A percentile compares a stretch with the other conserved stretches of the same genome.
These are phyloP conservation scores for Silurus glanis DNA, from an alignment of 2,113 vertebrate genomes.

Conservation along the genomic window DNA sequence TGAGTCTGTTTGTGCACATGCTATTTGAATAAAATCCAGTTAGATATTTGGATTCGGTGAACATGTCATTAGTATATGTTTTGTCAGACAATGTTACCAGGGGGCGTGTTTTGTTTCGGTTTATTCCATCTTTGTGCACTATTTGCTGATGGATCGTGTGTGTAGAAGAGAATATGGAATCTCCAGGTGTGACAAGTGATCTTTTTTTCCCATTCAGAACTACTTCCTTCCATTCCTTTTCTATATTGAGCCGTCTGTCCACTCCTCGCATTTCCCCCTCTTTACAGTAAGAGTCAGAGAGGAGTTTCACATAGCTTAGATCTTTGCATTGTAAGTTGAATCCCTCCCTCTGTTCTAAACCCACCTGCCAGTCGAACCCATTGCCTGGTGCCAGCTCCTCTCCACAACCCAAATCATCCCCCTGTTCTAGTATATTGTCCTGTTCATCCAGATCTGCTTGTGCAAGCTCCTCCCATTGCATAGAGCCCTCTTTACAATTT, in stretches of 20 bases:
- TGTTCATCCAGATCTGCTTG: conserved; percentile 37
- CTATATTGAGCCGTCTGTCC: not conserved
- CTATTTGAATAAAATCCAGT: conserved; percentile 24
- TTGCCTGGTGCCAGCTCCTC: conserved; percentile 46
- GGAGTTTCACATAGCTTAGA: conserved; percentile 12
- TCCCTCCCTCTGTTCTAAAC: conserved; percentile 23
- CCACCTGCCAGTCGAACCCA: conserved; percentile 41
- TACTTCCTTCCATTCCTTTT: conserved; percentile 8
- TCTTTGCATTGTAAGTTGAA: conserved; percentile 17
- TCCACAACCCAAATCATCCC: conserved; percentile 48
- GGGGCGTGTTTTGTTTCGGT: not conserved
- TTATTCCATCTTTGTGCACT: conserved; percentile 15
- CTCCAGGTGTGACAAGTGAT: conserved; percentile 1
- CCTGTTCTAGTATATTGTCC: conserved; percentile 29
- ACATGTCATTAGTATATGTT: not conserved
- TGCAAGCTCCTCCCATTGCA: conserved; percentile 3
- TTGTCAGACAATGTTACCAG: not conserved
- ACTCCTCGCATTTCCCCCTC: not conserved
- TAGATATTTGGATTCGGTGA: conserved; percentile 17
- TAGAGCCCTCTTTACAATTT: not conserved
- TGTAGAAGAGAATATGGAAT: conserved; percentile 4
- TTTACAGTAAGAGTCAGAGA: conserved; percentile 34
- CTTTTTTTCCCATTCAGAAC: conserved; percentile 24
- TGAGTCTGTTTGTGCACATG: conserved; percentile 14
- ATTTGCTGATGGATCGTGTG: not conserved